Base-by-base conservation (phyloP, 2,888 invertebrate genomes). In the Brachyopa scutellaris region DNA sequence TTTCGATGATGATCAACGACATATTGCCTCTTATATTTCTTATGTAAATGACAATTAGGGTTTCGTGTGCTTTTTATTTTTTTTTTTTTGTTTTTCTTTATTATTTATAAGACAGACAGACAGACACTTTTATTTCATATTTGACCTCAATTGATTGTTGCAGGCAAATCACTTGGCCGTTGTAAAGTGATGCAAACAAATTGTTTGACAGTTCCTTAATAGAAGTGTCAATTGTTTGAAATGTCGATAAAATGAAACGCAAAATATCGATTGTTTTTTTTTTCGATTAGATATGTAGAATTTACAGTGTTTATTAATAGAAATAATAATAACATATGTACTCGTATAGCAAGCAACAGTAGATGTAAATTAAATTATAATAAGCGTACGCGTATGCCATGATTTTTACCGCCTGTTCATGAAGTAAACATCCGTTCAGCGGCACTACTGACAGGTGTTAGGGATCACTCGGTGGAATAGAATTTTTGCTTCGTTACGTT, bases 91-190 rank as follows among this genome's bases (percentile, higher is more conserved):
- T 23, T 1, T 55, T 38, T 42, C 13, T 40, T 19, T 19, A n/a
- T 62, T 26, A 3, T 31, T 21, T 8, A 21, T 15, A 38, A n/a
- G n/a, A n/a, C n/a, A 38, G 29, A 3, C 3, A 3, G n/a, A 23
- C 13, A 61, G 67, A 61, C 47, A 61, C 61, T 61, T 66, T 36
- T n/a, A n/a, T n/a, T 76, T 61, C 61, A 38, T 66, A 79, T 70
- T 80, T 80, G 74, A 80, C 69, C 76, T 76, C 69, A 80, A 80
- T 80, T 80, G 80, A 76, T 70, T 61, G 21, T 64, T 61, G 45
- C 67, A 69, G 64, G 57, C 62, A 80, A 80, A 80, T 74, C 76
- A 80, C 59, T 80, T 69, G 59, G 51, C 15, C 13, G 19, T 40
- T 57, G 51, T 33, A 49, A 59, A 66, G 61, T 69, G 76, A 80